These are phyloP conservation scores for Gonioctena quinquepunctata DNA, from an alignment of 1,140 invertebrate genomes.

Conservation along the genomic window DNA sequence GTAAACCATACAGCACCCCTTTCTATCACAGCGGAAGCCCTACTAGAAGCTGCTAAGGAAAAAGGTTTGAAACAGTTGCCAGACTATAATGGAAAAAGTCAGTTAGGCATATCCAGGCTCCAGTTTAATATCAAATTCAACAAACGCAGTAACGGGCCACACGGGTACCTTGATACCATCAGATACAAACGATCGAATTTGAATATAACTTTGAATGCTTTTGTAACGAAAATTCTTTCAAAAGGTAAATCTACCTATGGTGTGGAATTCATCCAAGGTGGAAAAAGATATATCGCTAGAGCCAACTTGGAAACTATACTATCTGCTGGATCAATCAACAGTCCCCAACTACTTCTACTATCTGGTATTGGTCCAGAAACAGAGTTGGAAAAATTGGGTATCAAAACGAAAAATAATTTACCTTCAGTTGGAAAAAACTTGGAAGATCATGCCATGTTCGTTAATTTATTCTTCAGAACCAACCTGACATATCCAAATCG, in stretches of 20 bases:
- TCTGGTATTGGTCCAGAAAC: conserved; percentile 58
- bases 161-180: conserved; percentile 56
- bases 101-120: conserved; percentile 39
- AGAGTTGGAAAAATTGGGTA: conserved; percentile 49
- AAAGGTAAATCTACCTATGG: conserved; percentile 61
- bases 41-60: conserved; percentile 53
- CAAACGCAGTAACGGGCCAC: neutral
- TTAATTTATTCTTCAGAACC: conserved; percentile 48
- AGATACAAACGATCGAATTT: conserved; percentile 63
- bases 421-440: conserved; percentile 67
- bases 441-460: conserved; percentile 74
- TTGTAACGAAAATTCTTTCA: conserved; percentile 53
- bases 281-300: conserved; percentile 53
- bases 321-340: conserved; percentile 57
- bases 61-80: conserved; percentile 22
- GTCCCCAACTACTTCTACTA: conserved; percentile 63
- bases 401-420: conserved; percentile 51
- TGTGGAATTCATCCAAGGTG: conserved; percentile 62
- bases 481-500: conserved; percentile 11
- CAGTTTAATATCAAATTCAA: conserved; percentile 16
- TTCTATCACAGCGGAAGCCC: conserved; percentile 42
- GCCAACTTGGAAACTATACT: conserved; percentile 70
- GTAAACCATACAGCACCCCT: conserved; percentile 7
- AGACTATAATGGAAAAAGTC: conserved; percentile 31
- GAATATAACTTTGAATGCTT: conserved; percentile 63